These are phyloP conservation scores for Notolepis coatsorum DNA, from an alignment of 2,797 vertebrate species.

Conservation along the genomic window DNA sequence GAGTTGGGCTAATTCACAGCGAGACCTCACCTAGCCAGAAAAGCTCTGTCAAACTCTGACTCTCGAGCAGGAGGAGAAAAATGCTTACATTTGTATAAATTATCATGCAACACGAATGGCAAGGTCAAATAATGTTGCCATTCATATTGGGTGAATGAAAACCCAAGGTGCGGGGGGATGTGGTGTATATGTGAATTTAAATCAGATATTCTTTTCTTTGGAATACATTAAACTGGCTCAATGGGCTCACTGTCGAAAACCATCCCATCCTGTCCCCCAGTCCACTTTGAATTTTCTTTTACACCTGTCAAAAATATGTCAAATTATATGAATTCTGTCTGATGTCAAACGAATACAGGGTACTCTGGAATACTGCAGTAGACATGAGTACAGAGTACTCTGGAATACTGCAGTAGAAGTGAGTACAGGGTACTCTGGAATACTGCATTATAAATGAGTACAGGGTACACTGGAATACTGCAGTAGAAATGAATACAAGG, in stretches of 20 bases:
- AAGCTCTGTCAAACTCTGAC: slow-evolving; percentile 58
- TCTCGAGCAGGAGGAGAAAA: slow-evolving; percentile 52
- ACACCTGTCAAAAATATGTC: slow-evolving; percentile 51
- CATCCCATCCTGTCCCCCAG: slow-evolving; percentile 19
- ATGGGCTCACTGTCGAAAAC: slow-evolving; percentile 41
- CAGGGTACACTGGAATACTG: slow-evolving; percentile 23
- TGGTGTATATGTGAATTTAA: slow-evolving; percentile 57
- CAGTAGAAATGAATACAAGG: slow-evolving; percentile 24
- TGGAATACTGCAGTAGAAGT: slow-evolving; percentile 9
- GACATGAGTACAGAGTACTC: slow-evolving; percentile 41
- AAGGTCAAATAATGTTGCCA: slow-evolving; percentile 67
- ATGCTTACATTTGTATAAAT: slow-evolving; percentile 81
- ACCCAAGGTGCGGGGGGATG: slow-evolving; percentile 47
- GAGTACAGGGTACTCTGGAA: slow-evolving; percentile 24
- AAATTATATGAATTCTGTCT: slow-evolving; percentile 38
- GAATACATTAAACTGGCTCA: slow-evolving; percentile 40
- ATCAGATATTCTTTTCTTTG: slow-evolving; percentile 36
- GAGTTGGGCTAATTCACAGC: slow-evolving; percentile 51
- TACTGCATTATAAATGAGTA: slow-evolving; percentile 18
- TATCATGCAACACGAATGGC: slow-evolving; percentile 64
- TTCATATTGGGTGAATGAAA: slow-evolving; percentile 49
- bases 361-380: not conserved
- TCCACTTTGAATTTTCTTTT: slow-evolving; percentile 35
- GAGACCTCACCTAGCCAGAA: slow-evolving; percentile 51
- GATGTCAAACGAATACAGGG: slow-evolving; percentile 36